Base-by-base conservation (phyloP, 2,888 invertebrate genomes). In the Hartigia nigra region DNA sequence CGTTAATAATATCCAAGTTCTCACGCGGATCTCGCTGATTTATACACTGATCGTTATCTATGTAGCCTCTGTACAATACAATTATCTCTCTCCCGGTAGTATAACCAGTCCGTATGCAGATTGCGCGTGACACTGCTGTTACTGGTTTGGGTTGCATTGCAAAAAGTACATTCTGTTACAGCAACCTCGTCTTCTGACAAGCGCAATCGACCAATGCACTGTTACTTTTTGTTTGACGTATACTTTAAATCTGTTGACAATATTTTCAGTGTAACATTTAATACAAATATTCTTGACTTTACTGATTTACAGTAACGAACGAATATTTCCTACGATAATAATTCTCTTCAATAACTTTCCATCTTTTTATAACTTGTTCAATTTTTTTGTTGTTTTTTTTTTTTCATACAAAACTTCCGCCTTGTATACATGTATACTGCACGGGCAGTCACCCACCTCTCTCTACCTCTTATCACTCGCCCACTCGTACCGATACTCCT, bases 1-100 rank as follows among this genome's bases (percentile, higher is more conserved):
- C 79, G 81, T 81, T 81, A 82, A 78, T 83, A 81, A 82, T 84
- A 85, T 81, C 80, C 82, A 83, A 82, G 82, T 87, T 87, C 83
- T 84, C 85, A 83, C 86, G 85, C 81, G 82, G 84, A 86, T 85
- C 81, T 83, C 83, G 82, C 70, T 77, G 83, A 87, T 85, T 82
- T 74, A 76, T 36, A 76, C 80, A 75, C 55, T 79, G 85, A 87
- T 86, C 84, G 78, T 87, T 86, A 88, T 87, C 87, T 86, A 80
- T 83, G 80, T 31, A 82, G 83, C 81, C 82, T 79, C 81, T 80
- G 82, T 83, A 86, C 84, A 83, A 84, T 85, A 83, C 83, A 82
- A 88, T 87, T 88, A 87, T 88, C 86, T 82, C 86, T 82, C 80
- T 84, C 80, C 79, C 79, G 82, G 78, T 83, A 81, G 83, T 82